A percentile compares a stretch with the other conserved stretches of the same genome.
Evolutionary conservation across 2,888 invertebrate species (phyloP).

Genomic region (Acrobasis repandana): DNA sequence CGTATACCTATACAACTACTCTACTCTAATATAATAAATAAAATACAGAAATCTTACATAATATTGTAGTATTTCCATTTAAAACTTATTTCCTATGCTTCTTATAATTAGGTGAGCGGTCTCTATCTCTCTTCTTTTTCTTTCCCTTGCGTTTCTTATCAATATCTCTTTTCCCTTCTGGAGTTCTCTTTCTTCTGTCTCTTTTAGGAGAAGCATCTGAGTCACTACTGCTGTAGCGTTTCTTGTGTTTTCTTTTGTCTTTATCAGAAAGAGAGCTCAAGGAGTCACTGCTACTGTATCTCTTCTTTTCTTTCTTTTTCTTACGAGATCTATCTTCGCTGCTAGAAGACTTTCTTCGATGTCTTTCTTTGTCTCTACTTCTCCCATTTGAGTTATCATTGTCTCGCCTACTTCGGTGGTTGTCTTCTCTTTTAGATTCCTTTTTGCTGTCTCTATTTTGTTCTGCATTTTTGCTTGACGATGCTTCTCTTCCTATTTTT

Average conservation of each 20-base stretch:
- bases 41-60: neutral
- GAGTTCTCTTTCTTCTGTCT: constrained; percentile 62
- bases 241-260: constrained; percentile 44
- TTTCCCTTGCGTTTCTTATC: constrained; percentile 83
- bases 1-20: too few species aligned
- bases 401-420: constrained; percentile 37
- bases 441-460: constrained; percentile 35
- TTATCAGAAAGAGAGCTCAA: constrained; percentile 52
- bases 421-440: constrained; percentile 33
- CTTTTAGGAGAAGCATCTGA: constrained; percentile 47
- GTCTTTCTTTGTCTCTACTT: constrained; percentile 40
- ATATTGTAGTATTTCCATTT: constrained; percentile 35
- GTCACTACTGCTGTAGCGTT: constrained; percentile 46
- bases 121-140: constrained; percentile 79
- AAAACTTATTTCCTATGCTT: constrained; percentile 72
- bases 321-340: constrained; percentile 33
- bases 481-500: constrained; percentile 43
- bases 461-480: constrained; percentile 48
- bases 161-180: constrained; percentile 73
- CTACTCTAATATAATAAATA: neutral
- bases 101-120: constrained; percentile 76
- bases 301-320: constrained; percentile 46
- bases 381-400: constrained; percentile 47
- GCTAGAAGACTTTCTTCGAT: constrained; percentile 35
- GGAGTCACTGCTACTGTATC: constrained; percentile 56